These are phyloP conservation scores for Entomobrya proxima DNA, from an alignment of 2,888 invertebrate genomes.

Conservation along the genomic window DNA sequence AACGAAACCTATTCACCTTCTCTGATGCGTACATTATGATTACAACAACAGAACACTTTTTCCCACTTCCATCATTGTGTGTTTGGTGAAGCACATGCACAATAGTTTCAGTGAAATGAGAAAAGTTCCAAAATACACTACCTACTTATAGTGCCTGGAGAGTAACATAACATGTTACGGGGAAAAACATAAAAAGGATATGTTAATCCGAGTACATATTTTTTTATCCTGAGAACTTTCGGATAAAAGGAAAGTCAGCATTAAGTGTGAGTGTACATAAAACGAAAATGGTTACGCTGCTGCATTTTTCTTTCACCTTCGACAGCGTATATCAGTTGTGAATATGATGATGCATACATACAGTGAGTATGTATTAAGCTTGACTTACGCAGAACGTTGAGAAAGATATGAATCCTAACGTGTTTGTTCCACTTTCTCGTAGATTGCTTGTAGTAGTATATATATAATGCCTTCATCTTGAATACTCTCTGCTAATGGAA, in stretches of 20 bases:
- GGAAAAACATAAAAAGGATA: not conserved
- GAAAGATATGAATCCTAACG: conserved; percentile 1
- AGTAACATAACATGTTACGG: not conserved
- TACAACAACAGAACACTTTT: conserved; percentile 40
- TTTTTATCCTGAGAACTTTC: not conserved
- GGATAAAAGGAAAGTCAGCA: not conserved
- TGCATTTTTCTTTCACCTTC: conserved; percentile 29
- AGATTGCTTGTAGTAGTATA: not conserved
- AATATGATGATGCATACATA: not conserved
- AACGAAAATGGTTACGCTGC: conserved; percentile 6
- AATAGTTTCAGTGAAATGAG: conserved; percentile 47
- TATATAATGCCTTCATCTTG: not conserved
- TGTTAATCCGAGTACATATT: not conserved
- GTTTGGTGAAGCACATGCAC: not conserved
- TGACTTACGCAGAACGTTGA: not conserved
- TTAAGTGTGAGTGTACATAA: not conserved
- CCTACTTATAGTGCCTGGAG: not conserved
- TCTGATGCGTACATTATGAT: conserved; percentile 42
- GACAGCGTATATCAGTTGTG: not conserved
- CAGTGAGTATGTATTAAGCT: not conserved
- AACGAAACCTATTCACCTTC: conserved; percentile 42
- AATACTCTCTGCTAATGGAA: conserved; percentile 10
- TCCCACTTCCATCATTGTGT: conserved; percentile 6
- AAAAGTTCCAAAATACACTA: conserved; percentile 39
- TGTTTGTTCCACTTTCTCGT: conserved; percentile 26